These are phyloP conservation scores for Megathymus violae DNA, from an alignment of 1,140 invertebrate species.

Conservation along the genomic window DNA sequence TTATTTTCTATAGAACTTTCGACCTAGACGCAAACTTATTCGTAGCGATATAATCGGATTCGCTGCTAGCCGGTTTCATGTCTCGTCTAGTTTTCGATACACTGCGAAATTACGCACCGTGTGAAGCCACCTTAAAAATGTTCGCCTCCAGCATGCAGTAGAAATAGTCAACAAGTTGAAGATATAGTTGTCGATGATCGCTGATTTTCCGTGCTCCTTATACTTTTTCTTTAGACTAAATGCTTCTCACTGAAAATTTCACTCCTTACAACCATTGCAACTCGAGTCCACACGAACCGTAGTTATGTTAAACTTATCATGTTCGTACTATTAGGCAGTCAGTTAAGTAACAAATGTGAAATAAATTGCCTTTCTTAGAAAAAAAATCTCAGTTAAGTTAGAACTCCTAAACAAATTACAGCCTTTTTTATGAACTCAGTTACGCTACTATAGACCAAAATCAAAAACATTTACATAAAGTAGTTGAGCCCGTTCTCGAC, in stretches of 20 bases:
- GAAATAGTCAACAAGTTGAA: too few relatives aligned
- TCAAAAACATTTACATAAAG: slow-evolving; percentile 51
- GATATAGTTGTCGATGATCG: too few relatives aligned
- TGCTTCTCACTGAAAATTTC: slow-evolving; percentile 52
- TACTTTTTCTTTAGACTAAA: too few relatives aligned
- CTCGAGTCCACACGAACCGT: slow-evolving; percentile 31
- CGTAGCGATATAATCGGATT: too few relatives aligned
- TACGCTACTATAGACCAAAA: slow-evolving; percentile 58
- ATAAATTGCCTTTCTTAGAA: slow-evolving; percentile 9
- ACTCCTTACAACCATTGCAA: slow-evolving; percentile 48
- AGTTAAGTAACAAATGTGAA: slow-evolving; percentile 42
- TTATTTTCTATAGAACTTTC: too few relatives aligned
- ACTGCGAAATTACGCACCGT: too few relatives aligned
- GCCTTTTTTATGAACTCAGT: slow-evolving; percentile 48
- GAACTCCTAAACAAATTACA: slow-evolving; percentile 19
- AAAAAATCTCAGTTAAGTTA: slow-evolving; percentile 30
- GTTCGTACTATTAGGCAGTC: slow-evolving; percentile 51
- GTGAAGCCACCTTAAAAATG: too few relatives aligned
- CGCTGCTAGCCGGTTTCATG: too few relatives aligned
- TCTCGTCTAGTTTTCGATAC: too few relatives aligned
- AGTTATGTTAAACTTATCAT: slow-evolving; percentile 31
- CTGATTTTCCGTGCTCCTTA: too few relatives aligned
- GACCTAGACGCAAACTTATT: too few relatives aligned
- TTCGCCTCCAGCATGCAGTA: too few relatives aligned
- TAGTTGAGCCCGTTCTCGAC: slow-evolving; percentile 64